Evolutionary conservation across 2,797 vertebrate species (phyloP).

Genomic region (Coracias cyanogaster): DNA sequence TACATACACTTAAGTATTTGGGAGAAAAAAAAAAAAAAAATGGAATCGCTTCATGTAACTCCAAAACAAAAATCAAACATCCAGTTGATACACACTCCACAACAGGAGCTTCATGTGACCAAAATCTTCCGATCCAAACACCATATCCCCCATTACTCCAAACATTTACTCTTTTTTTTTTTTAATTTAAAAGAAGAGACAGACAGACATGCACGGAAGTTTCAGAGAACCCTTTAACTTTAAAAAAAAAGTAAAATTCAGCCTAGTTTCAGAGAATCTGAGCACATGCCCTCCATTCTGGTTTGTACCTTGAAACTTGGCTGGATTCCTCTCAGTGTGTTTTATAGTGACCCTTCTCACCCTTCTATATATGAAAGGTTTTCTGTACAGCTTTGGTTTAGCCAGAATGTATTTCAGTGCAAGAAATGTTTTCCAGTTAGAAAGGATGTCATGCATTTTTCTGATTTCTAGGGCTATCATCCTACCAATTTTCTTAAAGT

Average conservation of each 20-base stretch:
- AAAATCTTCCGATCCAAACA: background rate
- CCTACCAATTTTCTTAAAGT: background rate
- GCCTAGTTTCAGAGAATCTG: background rate
- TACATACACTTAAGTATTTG: background rate
- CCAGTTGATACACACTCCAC: background rate
- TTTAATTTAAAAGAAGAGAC: background rate
- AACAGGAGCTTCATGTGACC: background rate
- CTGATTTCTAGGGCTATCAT: background rate
- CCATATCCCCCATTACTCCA: background rate
- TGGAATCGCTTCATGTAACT: background rate
- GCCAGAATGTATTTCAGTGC: background rate
- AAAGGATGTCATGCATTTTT: background rate
- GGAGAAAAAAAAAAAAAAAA: background rate
- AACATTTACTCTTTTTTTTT: background rate
- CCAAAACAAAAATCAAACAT: background rate
- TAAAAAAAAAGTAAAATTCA: background rate
- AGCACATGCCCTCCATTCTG: background rate
- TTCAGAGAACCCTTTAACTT: background rate
- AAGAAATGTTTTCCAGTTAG: background rate
- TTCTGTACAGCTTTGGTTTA: background rate
- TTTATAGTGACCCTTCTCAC: background rate
- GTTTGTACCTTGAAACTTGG: background rate
- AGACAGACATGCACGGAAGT: background rate
- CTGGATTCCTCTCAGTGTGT: background rate
- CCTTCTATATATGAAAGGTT: background rate